A percentile compares a stretch with the other conserved stretches of the same genome.
phyloP scores from a whole-genome alignment of 2,888 invertebrate genomes.

The Andrena praecox region DNA sequence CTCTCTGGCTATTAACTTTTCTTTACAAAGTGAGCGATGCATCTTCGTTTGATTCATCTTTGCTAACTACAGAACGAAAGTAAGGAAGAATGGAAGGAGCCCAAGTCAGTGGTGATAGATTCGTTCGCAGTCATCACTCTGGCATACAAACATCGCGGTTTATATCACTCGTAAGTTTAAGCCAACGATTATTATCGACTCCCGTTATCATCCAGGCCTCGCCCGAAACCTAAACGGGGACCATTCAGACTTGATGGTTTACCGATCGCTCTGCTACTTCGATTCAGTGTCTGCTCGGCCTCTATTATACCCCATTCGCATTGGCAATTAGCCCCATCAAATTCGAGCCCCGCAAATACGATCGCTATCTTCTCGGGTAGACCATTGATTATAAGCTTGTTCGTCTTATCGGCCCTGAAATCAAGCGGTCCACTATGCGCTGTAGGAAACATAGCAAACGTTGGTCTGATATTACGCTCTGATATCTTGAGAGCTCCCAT shows the following conservation, averaged over 20 bases:
- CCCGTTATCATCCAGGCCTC: constrained; percentile 59
- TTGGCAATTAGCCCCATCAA: constrained; percentile 59
- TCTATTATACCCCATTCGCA: constrained; percentile 52
- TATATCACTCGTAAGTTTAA: constrained; percentile 26
- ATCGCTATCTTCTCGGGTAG: constrained; percentile 45
- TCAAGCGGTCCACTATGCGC: not conserved
- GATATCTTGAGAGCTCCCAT: too few relatives aligned
- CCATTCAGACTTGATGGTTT: constrained; percentile 55
- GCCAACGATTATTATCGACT: constrained; percentile 66
- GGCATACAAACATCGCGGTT: not conserved
- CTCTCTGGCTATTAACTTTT: too few relatives aligned
- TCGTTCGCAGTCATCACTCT: not conserved
- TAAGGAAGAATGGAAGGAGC: not conserved
- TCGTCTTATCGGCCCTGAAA: constrained; percentile 33
- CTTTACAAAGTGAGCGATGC: too few relatives aligned
- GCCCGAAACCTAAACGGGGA: constrained; percentile 53
- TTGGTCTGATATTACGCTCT: not conserved
- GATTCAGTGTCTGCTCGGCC: constrained; percentile 32
- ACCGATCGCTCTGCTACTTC: constrained; percentile 59
- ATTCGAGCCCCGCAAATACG: constrained; percentile 47
- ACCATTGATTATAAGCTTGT: constrained; percentile 37
- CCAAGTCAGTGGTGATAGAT: not conserved
- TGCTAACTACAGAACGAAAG: not conserved
- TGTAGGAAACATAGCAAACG: not conserved
- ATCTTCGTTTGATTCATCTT: too few relatives aligned